Evolutionary conservation across 1,140 invertebrate species (phyloP), one percentile per base, ranked within the genome.

Genomic region (Micrasema minimum): DNA sequence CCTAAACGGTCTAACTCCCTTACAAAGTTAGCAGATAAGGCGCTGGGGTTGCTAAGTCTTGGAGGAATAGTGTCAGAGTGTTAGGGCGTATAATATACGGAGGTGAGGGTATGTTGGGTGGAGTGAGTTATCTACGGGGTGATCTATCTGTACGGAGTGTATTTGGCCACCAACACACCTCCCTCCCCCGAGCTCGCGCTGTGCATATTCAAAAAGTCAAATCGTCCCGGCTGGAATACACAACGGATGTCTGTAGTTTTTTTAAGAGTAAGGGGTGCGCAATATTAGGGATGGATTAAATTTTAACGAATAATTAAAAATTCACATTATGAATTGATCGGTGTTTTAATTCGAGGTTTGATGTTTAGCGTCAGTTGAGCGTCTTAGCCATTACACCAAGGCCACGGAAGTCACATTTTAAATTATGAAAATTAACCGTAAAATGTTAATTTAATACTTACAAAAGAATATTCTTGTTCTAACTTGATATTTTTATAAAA

Each of bases 141-240:
- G 26, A 31, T 2, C 7, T 31, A 31, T 31, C 26, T 31, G 26
- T 7, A 31, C 26, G 26, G 26, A 75, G 59, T 75, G 69, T 75
- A 75, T 75, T 75, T 71, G 69, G 59, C 66, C 50, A 66, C 65
- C 66, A 31, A 59, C 66, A 57, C 50, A 55, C 48, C 53, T 37
- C 37, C 53, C 23, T 35, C 53, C 51, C 37, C 53, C 23, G 51
- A 74, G 65, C 69, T 72, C 73, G 66, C 73, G 73, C 66, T 41
- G 57, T 75, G 73, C 73, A 75, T 75, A 75, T 75, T 75, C 69
- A 75, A 75, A 75, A 75, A 75, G 73, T 75, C 69, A 75, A 75
- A 75, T 71, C 73, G 61, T 64, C 73, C 66, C 53, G 35, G 38
- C 38, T 38, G 65, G 59, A 62, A 62, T 62, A 62, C 59, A 62